Evolutionary conservation across 2,888 invertebrate genomes (phyloP).

Genomic region (Copidosoma aretas): DNA sequence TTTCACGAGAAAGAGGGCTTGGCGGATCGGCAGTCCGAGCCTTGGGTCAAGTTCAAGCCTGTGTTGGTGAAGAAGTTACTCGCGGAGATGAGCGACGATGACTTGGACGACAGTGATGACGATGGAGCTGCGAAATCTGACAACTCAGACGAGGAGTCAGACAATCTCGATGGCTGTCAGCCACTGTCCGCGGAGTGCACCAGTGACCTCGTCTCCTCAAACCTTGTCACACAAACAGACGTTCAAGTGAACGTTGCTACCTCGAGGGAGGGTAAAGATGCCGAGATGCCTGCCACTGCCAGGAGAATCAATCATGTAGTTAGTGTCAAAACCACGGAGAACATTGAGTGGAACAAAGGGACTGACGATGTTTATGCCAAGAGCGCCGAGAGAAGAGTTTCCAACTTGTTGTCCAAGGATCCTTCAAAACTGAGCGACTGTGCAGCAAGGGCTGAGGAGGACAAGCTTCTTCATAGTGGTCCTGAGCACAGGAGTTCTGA

Average conservation of each 20-base stretch:
- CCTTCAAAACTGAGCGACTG: conserved; percentile 23
- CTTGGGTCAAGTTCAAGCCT: conserved; percentile 47
- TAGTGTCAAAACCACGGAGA: not conserved
- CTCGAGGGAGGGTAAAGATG: not conserved
- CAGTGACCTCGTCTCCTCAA: conserved; percentile 21
- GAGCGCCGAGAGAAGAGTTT: conserved; percentile 16
- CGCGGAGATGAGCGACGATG: conserved; percentile 51
- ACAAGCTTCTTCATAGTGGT: conserved; percentile 17
- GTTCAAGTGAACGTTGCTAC: conserved; percentile 9
- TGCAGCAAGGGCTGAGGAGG: conserved; percentile 10
- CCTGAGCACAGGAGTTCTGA: conserved; percentile 20
- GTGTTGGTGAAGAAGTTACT: conserved; percentile 52
- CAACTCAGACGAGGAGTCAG: conserved; percentile 41
- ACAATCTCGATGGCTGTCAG: conserved; percentile 47
- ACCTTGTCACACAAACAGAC: conserved; percentile 19
- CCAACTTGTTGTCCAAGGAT: conserved; percentile 27
- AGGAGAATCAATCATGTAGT: not conserved
- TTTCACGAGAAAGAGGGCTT: conserved; percentile 41
- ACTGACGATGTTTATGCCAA: conserved; percentile 12
- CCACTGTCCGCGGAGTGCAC: conserved; percentile 30
- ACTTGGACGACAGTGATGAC: conserved; percentile 44
- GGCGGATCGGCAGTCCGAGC: conserved; percentile 32
- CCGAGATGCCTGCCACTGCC: not conserved
- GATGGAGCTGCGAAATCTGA: conserved; percentile 39
- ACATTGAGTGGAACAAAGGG: not conserved